Conservation (phyloP, 2,797 vertebrate genomes). For the Hafferia zeledoni region DNA sequence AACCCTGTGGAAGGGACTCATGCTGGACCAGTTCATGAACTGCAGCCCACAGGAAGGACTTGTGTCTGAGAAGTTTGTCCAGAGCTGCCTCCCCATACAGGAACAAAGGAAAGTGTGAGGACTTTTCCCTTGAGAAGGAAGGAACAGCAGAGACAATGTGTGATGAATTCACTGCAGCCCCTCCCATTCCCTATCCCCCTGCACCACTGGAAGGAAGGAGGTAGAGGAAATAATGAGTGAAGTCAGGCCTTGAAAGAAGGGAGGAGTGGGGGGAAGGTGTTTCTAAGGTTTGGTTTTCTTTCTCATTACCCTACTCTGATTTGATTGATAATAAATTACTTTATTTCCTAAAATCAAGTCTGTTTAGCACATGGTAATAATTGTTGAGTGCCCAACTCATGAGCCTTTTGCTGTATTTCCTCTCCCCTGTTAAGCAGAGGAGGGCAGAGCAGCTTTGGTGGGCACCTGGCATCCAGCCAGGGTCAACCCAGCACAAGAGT, state of each 20-base stretch:
- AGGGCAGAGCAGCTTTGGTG: background rate
- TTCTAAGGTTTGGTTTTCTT: background rate
- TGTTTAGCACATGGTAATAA: background rate
- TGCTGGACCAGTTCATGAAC: background rate
- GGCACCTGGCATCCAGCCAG: background rate
- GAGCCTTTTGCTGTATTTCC: background rate
- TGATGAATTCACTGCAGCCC: background rate
- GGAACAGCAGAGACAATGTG: background rate
- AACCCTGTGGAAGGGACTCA: background rate
- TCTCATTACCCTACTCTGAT: background rate
- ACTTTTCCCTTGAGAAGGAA: background rate
- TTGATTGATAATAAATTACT: background rate
- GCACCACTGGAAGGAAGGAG: background rate
- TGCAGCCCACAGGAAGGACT: rapidly evolving
- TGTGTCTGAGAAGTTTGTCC: background rate
- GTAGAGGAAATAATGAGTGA: background rate
- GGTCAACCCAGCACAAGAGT: background rate
- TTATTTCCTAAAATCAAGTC: background rate
- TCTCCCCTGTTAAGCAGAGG: background rate
- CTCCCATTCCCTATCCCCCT: background rate
- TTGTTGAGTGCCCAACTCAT: background rate
- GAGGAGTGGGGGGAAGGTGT: background rate
- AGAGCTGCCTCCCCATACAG: background rate
- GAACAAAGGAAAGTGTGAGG: background rate
- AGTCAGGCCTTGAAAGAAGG: background rate